phyloP scores from a whole-genome alignment of 2,797 vertebrate genomes.

The Chelidonichthys spinosus region DNA sequence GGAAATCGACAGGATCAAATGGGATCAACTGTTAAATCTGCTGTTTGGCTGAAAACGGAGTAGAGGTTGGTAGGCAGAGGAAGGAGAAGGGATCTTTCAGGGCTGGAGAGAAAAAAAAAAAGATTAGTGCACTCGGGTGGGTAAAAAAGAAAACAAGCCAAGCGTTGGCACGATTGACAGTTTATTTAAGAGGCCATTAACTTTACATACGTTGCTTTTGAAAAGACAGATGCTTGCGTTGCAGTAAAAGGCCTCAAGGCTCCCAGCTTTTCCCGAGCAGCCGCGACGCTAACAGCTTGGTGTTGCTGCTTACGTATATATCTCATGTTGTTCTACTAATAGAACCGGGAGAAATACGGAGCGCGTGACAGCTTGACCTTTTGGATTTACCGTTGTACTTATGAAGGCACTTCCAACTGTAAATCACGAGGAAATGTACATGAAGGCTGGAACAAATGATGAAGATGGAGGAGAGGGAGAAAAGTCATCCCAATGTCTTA shows the following conservation, averaged over 20 bases:
- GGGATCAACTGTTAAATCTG: constrained; percentile 82
- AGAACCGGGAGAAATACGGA: constrained; percentile 35
- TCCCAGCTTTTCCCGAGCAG: constrained; percentile 26
- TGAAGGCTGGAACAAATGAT: constrained; percentile 21
- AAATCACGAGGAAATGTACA: constrained; percentile 34
- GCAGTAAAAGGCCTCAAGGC: constrained; percentile 60
- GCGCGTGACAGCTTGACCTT: constrained; percentile 72
- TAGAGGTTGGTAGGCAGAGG: constrained; percentile 27
- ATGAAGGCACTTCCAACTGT: neutral
- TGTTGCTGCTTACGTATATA: constrained; percentile 9
- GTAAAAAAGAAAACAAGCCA: constrained; percentile 59
- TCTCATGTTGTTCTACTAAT: constrained; percentile 36
- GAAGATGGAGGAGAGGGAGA: neutral
- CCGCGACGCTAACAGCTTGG: constrained; percentile 27
- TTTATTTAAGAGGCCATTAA: constrained; percentile 89
- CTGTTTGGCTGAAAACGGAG: constrained; percentile 66
- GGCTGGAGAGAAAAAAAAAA: constrained; percentile 39
- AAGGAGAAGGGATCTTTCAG: constrained; percentile 50
- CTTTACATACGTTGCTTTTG: constrained; percentile 82
- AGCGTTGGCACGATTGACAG: constrained; percentile 81
- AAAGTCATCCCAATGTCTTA: neutral
- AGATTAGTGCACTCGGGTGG: constrained; percentile 65
- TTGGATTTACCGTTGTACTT: constrained; percentile 41
- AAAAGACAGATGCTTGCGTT: constrained; percentile 70
- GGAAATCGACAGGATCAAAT: constrained; percentile 81